Conservation (phyloP, 2,797 vertebrate genomes). For the Tangara arthus region DNA sequence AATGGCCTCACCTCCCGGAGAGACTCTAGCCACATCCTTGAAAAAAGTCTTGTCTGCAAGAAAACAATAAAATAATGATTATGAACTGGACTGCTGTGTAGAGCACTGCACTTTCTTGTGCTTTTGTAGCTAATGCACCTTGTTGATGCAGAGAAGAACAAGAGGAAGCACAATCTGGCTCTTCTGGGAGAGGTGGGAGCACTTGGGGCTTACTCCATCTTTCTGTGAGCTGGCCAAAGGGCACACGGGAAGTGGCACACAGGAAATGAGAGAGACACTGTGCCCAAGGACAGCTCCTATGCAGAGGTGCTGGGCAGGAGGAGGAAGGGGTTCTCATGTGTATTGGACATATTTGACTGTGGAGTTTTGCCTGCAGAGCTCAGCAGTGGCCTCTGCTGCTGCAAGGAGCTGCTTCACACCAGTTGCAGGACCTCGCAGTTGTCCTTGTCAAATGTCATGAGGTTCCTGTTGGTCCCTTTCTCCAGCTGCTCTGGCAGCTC, state of each 20-base stretch:
- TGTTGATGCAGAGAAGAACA: background rate
- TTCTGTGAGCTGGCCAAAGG: background rate
- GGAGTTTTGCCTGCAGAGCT: background rate
- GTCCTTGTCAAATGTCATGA: background rate
- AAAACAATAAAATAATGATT: conserved; percentile 33
- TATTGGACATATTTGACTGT: background rate
- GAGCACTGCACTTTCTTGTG: background rate
- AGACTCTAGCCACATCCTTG: background rate
- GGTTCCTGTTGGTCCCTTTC: background rate
- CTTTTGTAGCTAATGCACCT: background rate
- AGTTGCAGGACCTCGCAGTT: background rate
- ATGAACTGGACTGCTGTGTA: background rate
- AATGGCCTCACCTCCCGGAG: background rate
- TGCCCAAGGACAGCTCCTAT: fast-evolving
- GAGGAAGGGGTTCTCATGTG: background rate
- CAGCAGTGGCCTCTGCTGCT: background rate
- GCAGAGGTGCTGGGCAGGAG: fast-evolving
- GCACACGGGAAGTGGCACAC: fast-evolving
- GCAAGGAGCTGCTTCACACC: background rate
- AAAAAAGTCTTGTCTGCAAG: conserved; percentile 6
- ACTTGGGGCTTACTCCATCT: fast-evolving
- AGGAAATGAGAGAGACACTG: background rate
- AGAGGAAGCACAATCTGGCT: background rate
- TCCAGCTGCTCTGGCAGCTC: background rate
- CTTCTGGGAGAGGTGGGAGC: background rate